Evolutionary conservation across 37 sponge, comb jelly and placozoan species (phyloP), one percentile per base, ranked within the genome.

Genomic region (Oscarella lobularis): DNA sequence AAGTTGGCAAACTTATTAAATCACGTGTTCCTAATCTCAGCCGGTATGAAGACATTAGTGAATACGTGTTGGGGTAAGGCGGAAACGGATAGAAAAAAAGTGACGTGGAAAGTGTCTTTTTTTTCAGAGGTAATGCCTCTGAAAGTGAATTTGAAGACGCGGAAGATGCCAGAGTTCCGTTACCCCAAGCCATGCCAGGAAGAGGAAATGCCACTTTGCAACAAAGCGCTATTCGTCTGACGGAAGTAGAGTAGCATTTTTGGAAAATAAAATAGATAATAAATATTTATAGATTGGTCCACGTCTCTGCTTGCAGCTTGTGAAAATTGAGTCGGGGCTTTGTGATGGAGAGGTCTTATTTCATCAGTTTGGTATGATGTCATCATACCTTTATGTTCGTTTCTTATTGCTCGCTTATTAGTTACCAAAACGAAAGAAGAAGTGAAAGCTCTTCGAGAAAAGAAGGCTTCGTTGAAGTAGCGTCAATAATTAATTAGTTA

Each of bases 291-390:
- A 92, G 93, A 78, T 92, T 37, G 93, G 93, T 2, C 93, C 93
- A 20, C 60, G 93, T 37, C 55, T 92, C 82, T 73, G 83, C 2
- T 74, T 92, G 39, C 75, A 85, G 33, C 83, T 92, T 72, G 76
- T 92, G 55, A 88, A 88, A 72, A 73, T 92, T 2, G 93, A 92
- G 48, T 73, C 73, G 31, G 93, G 87, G 2, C 33, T 92, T 6
- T 92, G 93, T 75, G 78, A 65, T 31, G 93, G 93, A 39, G 86
- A 88, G 32, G 93, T 92, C 0, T 72, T 92, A 5, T 73, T 87
- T 36, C 93, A 92, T 66, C 66, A 73, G 29, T 92, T 78, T 36
- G 72, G 93, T 92, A 66, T 78, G 60, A 20, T 48, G 60, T 20
- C 20, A 48, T 20, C 20, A 20, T 20, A 27, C 14, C 60, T 48